Conservation (phyloP, 1,140 invertebrate genomes). For the Drosophila saltans region DNA sequence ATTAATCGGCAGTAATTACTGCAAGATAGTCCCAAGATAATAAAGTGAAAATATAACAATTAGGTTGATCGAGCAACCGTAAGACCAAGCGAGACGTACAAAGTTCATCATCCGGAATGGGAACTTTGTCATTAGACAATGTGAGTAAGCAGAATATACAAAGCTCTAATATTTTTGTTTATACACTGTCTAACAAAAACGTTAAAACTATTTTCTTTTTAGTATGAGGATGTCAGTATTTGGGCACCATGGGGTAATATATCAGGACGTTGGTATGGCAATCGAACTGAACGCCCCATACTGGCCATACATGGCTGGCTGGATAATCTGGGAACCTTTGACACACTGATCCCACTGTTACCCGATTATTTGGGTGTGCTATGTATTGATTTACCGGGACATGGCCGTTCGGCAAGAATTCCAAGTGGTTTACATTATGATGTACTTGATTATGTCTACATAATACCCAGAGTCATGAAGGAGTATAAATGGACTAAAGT, state of each 20-base stretch:
- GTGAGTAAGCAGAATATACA: slow-evolving; percentile 39
- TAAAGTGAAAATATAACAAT: neutral
- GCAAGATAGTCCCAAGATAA: slow-evolving; percentile 28
- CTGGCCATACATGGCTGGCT: slow-evolving; percentile 90
- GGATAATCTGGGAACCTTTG: slow-evolving; percentile 89
- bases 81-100: neutral
- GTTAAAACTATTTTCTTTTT: neutral
- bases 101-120: slow-evolving; percentile 48
- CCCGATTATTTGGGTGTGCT: slow-evolving; percentile 85
- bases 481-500: slow-evolving; percentile 88
- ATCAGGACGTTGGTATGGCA: slow-evolving; percentile 88
- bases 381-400: slow-evolving; percentile 88
- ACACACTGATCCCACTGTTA: slow-evolving; percentile 86
- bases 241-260: slow-evolving; percentile 87
- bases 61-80: neutral
- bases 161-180: slow-evolving; percentile 1
- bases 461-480: slow-evolving; percentile 85
- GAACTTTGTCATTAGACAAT: slow-evolving; percentile 51
- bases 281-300: slow-evolving; percentile 85
- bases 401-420: slow-evolving; percentile 87
- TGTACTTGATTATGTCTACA: slow-evolving; percentile 84
- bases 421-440: slow-evolving; percentile 86
- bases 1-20: slow-evolving; percentile 8
- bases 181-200: slow-evolving; percentile 8
- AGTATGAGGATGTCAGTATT: slow-evolving; percentile 86